phyloP scores from a whole-genome alignment of 2,113 vertebrate species.

The Microtus montanus region DNA sequence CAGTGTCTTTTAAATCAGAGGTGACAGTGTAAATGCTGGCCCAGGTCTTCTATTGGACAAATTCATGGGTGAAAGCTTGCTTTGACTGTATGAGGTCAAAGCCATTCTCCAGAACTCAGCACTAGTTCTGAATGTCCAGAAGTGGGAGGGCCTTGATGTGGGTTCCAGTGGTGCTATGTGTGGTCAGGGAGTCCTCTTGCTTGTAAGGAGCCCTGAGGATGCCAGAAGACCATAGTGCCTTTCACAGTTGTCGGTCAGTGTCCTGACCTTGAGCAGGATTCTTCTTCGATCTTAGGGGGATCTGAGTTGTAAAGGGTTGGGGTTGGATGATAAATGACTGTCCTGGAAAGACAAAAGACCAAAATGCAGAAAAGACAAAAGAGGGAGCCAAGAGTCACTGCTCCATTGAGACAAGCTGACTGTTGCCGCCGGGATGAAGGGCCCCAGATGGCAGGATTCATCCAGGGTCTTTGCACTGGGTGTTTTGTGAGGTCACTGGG shows the following conservation, averaged over 20 bases:
- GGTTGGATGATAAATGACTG: neutral
- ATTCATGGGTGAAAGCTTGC: neutral
- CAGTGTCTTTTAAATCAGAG: neutral
- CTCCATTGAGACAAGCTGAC: too few relatives aligned
- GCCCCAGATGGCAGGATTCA: too few relatives aligned
- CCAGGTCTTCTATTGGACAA: neutral
- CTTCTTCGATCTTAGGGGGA: neutral
- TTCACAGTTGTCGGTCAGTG: neutral
- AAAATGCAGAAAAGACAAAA: neutral
- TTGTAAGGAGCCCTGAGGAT: neutral
- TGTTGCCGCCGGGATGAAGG: too few relatives aligned
- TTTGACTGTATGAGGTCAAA: neutral
- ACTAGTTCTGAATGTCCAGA: neutral
- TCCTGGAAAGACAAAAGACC: neutral
- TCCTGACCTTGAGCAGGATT: neutral
- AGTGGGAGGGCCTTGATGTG: rapidly evolving
- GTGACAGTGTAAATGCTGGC: neutral
- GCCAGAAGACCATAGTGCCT: neutral
- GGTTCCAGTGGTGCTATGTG: neutral
- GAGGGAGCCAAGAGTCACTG: too few relatives aligned
- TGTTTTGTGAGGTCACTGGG: too few relatives aligned
- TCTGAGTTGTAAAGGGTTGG: neutral
- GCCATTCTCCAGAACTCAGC: neutral
- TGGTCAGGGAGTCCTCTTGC: neutral
- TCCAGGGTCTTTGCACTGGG: too few relatives aligned